phyloP scores from a whole-genome alignment of 2,113 vertebrate genomes.

The Coturnix japonica region DNA sequence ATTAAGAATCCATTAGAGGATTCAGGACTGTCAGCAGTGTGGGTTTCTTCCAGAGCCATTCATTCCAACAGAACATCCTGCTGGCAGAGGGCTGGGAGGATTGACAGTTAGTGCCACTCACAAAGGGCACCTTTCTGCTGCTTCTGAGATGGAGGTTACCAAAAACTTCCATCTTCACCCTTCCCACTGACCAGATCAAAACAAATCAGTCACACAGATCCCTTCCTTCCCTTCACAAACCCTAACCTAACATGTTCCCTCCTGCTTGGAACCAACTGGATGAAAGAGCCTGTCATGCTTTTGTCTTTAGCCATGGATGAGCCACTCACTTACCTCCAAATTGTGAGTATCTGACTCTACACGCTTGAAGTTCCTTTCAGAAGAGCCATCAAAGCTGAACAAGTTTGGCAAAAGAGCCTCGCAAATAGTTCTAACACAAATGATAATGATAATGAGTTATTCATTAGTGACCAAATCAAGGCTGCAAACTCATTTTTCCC shows the following conservation, averaged over 20 bases:
- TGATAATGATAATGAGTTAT: neutral
- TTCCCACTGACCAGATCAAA: neutral
- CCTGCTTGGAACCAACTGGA: neutral
- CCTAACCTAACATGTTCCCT: neutral
- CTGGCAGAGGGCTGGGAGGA: neutral
- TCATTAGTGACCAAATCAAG: neutral
- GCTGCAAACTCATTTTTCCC: neutral
- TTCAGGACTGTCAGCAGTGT: constrained; percentile 13
- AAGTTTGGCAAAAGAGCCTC: neutral
- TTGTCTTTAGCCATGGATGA: neutral
- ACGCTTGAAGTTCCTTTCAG: neutral
- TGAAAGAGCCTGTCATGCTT: neutral
- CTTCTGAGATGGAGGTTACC: constrained; percentile 4
- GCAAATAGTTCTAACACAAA: neutral
- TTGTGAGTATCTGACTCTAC: neutral
- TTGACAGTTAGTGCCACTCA: neutral
- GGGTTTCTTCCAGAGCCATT: neutral
- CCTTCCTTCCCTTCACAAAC: neutral
- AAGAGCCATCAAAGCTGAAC: constrained; percentile 4
- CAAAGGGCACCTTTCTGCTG: neutral
- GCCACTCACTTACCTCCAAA: neutral
- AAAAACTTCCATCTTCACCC: neutral
- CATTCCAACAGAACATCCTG: neutral
- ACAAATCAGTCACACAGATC: neutral
- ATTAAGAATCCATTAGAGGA: constrained; percentile 46